Base-by-base conservation (phyloP, 2,797 vertebrate genomes). In the Nothura maculosa region DNA sequence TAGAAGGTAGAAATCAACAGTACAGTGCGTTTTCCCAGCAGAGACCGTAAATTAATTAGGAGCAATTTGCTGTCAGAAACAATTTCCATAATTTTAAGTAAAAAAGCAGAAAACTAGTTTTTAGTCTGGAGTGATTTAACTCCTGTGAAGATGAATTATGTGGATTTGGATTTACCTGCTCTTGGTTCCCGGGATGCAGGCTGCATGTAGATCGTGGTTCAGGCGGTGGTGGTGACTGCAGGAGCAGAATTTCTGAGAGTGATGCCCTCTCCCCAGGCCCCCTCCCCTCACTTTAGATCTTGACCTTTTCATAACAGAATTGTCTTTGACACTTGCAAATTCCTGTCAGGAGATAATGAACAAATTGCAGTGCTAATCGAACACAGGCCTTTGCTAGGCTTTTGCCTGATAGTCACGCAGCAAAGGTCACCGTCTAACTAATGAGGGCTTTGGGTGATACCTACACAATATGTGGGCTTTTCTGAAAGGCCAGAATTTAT, bases 51-150 rank as follows among this genome's bases (percentile, higher is more conserved):
- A 98, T 98, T 98, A 98, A 98, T 98, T 98, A 98, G 96, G 97
- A 97, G 96, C 97, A 97, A 98, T 98, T 97, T 97, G 96, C 97
- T 98, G 97, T 98, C 97, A 98, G 97, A 97, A 98, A 97, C 96
- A 97, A 98, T 97, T 98, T 98, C 97, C 97, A 97, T 98, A 97
- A 97, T 97, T 97, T 98, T 97, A 97, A 97, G 96, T 97, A 87
- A 95, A 96, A 97, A 97, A 96, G 82, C 97, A 96, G 94, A 97
- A 97, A 97, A 96, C 93, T 79, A 47, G 9, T 96, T 98, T 97
- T 92, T 92, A 96, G 97, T 93, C 94, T 97, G 95, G 96, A 97
- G 78, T 97, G 90, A 97, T 97, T 98, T 98, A 98, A 97, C 95
- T 97, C 96, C 96, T 95, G 89, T 93, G 96, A 97, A 97, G 97